phyloP scores from a whole-genome alignment of 2,888 invertebrate genomes.

The Cryptocephalus moraei region DNA sequence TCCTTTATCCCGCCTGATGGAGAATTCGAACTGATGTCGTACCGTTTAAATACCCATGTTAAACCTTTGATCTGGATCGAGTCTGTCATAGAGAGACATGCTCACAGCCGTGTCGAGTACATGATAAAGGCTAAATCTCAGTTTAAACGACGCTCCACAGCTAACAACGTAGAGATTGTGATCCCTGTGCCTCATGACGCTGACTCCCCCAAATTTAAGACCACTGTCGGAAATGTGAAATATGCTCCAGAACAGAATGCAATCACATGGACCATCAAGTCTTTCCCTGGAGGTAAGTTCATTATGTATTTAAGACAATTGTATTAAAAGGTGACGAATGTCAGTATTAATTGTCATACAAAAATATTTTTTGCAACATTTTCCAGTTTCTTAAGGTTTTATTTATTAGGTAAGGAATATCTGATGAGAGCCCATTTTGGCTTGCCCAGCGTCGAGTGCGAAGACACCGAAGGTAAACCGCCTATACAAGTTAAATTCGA shows the following conservation, averaged over 20 bases:
- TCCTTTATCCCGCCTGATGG: slow-evolving; percentile 99
- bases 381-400: slow-evolving; percentile 29
- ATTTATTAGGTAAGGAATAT: slow-evolving; percentile 69
- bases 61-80: slow-evolving; percentile 99
- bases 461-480: slow-evolving; percentile 91
- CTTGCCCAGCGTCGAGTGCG: slow-evolving; percentile 88
- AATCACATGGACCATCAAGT: slow-evolving; percentile 95
- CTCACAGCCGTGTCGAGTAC: slow-evolving; percentile 94
- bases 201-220: slow-evolving; percentile 97
- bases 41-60: slow-evolving; percentile 87
- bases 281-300: slow-evolving; percentile 72
- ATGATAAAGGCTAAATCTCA: slow-evolving; percentile 99
- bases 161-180: slow-evolving; percentile 97
- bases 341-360: too few relatives aligned
- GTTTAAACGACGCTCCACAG: slow-evolving; percentile 94
- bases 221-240: slow-evolving; percentile 92
- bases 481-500: slow-evolving; percentile 99
- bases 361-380: too few relatives aligned
- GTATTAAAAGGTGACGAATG: slow-evolving; percentile 39
- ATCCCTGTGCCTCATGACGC: slow-evolving; percentile 95
- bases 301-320: slow-evolving; percentile 56
- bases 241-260: slow-evolving; percentile 96
- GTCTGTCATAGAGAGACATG: slow-evolving; percentile 94
- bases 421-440: slow-evolving; percentile 98
- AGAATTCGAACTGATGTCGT: slow-evolving; percentile 98